Conservation (phyloP, 2,113 vertebrate genomes). For the Cathartes aura region DNA sequence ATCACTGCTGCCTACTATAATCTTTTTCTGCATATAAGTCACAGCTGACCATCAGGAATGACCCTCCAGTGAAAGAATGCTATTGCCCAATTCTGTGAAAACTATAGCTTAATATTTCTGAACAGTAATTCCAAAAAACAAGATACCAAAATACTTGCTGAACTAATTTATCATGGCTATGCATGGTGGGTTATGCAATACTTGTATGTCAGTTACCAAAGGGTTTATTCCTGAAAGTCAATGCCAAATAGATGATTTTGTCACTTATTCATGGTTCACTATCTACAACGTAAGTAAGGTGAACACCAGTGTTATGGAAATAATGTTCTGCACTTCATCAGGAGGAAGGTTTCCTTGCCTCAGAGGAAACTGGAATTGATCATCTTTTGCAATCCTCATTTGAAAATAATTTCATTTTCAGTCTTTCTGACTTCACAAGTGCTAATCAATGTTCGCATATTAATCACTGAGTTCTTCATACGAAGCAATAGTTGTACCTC, state of each 20-base stretch:
- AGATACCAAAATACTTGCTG: background rate
- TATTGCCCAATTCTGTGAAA: background rate
- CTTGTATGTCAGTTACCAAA: background rate
- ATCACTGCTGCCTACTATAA: background rate
- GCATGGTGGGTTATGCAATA: background rate
- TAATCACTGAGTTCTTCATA: background rate
- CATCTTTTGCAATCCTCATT: background rate
- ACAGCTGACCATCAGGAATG: background rate
- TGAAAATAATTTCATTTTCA: background rate
- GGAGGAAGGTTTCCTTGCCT: background rate
- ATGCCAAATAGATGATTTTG: background rate
- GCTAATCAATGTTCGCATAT: background rate
- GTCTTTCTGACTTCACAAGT: background rate
- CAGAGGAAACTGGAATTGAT: background rate
- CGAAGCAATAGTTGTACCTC: background rate
- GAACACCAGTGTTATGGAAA: background rate
- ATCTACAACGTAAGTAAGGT: background rate
- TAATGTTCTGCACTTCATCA: background rate
- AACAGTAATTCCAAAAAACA: background rate
- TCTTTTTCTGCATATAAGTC: background rate
- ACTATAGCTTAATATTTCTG: background rate
- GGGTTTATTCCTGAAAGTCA: background rate
- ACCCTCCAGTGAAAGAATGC: background rate
- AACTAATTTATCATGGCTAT: background rate
- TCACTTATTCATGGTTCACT: background rate